phyloP scores from a whole-genome alignment of 1,140 invertebrate species.

The Paraescarpia echinospica region DNA sequence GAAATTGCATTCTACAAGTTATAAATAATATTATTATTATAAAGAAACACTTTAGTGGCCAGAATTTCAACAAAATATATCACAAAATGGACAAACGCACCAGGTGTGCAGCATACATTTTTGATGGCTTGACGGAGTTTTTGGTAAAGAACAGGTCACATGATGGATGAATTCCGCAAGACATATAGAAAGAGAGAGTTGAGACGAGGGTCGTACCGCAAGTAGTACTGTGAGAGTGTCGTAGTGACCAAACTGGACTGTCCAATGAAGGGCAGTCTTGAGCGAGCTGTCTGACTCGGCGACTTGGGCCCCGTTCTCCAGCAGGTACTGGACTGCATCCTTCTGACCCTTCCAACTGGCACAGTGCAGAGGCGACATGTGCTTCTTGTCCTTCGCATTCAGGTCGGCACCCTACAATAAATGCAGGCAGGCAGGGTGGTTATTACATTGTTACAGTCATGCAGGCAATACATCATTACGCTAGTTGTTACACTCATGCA shows the following conservation, averaged over 20 bases:
- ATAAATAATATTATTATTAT: too few relatives aligned
- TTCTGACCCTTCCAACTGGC: conserved; percentile 32
- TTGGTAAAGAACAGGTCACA: too few relatives aligned
- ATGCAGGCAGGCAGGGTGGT: neutral
- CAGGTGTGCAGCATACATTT: too few relatives aligned
- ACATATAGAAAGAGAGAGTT: too few relatives aligned
- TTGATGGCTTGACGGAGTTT: too few relatives aligned
- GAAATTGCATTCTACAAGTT: too few relatives aligned
- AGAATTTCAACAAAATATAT: too few relatives aligned
- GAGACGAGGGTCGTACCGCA: conserved; percentile 10
- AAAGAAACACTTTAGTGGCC: too few relatives aligned
- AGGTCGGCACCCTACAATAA: conserved; percentile 27
- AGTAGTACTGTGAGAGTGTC: conserved; percentile 22
- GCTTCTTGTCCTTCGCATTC: conserved; percentile 32
- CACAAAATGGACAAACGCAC: too few relatives aligned
- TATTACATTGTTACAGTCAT: neutral
- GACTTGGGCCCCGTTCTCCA: conserved; percentile 30
- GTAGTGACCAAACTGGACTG: conserved; percentile 31
- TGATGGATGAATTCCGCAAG: too few relatives aligned
- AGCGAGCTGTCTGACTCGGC: conserved; percentile 27
- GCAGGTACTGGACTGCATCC: conserved; percentile 26
- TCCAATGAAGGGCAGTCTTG: conserved; percentile 33
- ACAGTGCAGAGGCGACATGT: conserved; percentile 30
- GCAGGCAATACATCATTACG: neutral
- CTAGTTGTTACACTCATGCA: neutral